Base-by-base conservation (phyloP, 2,888 invertebrate species). In the Agriopis marginaria region DNA sequence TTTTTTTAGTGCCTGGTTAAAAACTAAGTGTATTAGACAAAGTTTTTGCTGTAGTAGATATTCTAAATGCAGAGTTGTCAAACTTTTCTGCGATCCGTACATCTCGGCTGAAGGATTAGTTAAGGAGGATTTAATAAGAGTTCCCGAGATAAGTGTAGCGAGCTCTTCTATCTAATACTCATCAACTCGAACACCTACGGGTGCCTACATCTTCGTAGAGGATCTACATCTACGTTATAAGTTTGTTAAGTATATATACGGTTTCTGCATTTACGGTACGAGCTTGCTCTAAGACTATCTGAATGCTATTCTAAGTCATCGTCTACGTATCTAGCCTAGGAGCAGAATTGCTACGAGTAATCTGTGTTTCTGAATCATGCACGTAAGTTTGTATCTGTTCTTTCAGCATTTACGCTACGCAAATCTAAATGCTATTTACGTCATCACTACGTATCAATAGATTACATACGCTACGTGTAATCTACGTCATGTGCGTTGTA, bases 101-200 rank as follows among this genome's bases (percentile, higher is more conserved):
- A 40, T 45, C 72, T 68, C 71, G 67, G 68, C 82, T 85, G 85
- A 89, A 87, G 91, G 92, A 93, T 93, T 92, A 92, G 92, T 91
- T 89, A 88, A 91, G 89, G 87, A 90, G 90, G 92, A 91, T 92
- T 92, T 92, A 93, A 92, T 93, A 93, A 91, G 92, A 92, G 90
- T 89, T 90, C 83, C 88, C 90, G 84, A 91, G 90, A 89, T 91
- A 90, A 91, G 90, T 89, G 90, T 88, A 86, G 87, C 87, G 84
- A 86, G 85, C 84, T 84, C 84, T 79, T 77, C 82, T 86, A 85
- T 86, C 87, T 86, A 84, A 88, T 81, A 78, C 85, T 85, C 84
- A 82, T 86, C 87, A 86, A 82, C 83, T 87, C 82, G 81, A 87
- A 84, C 83, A 84, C 85, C 82, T 83, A 70, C 63, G 55, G 23